Evolutionary conservation across 1,140 invertebrate species (phyloP), one percentile per base, ranked within the genome.

Genomic region (Lucilia cuprina): DNA sequence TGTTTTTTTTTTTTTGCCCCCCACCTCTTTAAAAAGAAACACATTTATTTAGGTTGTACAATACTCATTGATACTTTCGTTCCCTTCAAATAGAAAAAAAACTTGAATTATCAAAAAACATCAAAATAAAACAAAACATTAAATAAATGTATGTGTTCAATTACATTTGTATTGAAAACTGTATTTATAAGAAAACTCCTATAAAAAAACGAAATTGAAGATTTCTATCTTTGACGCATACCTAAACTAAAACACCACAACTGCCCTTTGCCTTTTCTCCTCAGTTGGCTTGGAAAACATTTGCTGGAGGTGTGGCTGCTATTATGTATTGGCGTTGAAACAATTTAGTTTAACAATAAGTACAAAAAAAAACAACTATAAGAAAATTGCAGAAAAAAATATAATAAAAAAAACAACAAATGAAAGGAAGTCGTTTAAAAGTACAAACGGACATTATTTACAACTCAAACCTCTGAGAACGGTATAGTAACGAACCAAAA

Each of bases 381-480:
- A 60, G 35, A 49, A 85, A 78, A 83, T 55, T 65, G 3, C 25
- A 30, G 25, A 30, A 30, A 30, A 82, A 83, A 83, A 84, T 19
- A 49, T 35, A 85, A 30, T 30, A 30, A 30, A 30, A 30, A 82
- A 47, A 83, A 85, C 55, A 82, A 88, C 55, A 90, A 90, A 90
- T 90, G 89, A 90, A 90, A 90, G 89, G 89, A 90, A 90, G 89
- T 90, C 89, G 89, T 90, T 90, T 90, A 90, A 90, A 90, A 90
- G 89, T 90, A 90, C 89, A 90, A 90, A 90, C 89, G 89, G 89
- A 90, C 89, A 90, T 90, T 90, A 90, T 90, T 90, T 90, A 90
- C 88, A 84, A 88, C 88, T 86, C 89, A 88, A 88, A 90, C 89
- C 89, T 89, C 90, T n/a, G n/a, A n/a, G 25, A 30, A 30, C 25